Evolutionary conservation across 1,140 invertebrate species (phyloP).

Genomic region (Wiebesia pumilae): DNA sequence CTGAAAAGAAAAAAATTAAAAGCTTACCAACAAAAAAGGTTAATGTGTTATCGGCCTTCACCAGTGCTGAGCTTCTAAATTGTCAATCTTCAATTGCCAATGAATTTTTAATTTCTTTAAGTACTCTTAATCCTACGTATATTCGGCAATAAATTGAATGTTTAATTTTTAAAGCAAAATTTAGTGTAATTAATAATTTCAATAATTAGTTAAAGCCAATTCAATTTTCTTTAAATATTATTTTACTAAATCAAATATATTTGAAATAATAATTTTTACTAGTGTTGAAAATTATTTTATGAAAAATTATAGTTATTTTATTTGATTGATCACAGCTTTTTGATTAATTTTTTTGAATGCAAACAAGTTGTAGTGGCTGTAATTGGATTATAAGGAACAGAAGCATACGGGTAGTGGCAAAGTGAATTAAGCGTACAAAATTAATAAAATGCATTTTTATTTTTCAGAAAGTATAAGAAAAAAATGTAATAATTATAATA

Average conservation of each 20-base stretch:
- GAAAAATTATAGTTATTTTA: neutral
- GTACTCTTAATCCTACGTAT: constrained; percentile 2
- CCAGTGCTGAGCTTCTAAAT: constrained; percentile 59
- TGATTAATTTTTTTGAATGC: constrained; percentile 26
- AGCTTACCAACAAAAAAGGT: constrained; percentile 73
- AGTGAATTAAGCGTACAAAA: constrained; percentile 42
- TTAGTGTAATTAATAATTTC: constrained; percentile 29
- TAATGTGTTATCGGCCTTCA: constrained; percentile 72
- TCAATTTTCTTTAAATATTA: neutral
- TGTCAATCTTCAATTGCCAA: constrained; percentile 44
- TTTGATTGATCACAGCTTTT: neutral
- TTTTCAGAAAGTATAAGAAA: constrained; percentile 28
- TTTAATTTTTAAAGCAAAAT: constrained; percentile 17
- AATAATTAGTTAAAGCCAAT: constrained; percentile 41
- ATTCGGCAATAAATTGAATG: constrained; percentile 14
- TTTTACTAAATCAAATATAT: neutral
- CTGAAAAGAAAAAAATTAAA: constrained; percentile 60
- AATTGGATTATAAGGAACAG: constrained; percentile 21
- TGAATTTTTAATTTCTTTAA: constrained; percentile 26
- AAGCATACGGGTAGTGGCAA: constrained; percentile 29
- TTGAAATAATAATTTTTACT: neutral
- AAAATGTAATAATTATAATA: constrained; percentile 37
- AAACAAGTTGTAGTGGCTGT: neutral
- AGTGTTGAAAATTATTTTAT: neutral
- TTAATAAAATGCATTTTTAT: constrained; percentile 49